A percentile compares a stretch with the other conserved stretches of the same genome.
These are phyloP conservation scores for Timandra comae DNA, from an alignment of 2,888 invertebrate species.

Conservation along the genomic window DNA sequence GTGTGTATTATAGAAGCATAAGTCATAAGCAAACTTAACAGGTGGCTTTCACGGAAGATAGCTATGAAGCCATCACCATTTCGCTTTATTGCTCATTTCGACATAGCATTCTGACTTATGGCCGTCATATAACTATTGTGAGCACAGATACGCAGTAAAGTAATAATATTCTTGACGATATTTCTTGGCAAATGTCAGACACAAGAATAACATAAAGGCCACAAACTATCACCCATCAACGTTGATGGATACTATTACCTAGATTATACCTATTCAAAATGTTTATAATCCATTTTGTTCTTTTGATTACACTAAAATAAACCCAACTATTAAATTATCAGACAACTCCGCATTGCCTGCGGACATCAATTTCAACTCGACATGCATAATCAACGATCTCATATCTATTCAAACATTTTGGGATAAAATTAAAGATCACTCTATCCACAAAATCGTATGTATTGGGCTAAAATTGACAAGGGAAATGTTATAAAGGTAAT, in stretches of 20 bases:
- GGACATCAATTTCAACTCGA: not conserved
- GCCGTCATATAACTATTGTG: constrained; percentile 25
- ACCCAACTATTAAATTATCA: not conserved
- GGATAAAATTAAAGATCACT: too few species aligned
- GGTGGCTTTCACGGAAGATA: constrained; percentile 30
- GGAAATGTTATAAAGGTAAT: not conserved
- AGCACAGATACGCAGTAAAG: constrained; percentile 22
- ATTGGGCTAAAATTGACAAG: too few species aligned
- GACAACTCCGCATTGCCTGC: not conserved
- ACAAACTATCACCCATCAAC: too few species aligned
- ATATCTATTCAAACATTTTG: too few species aligned
- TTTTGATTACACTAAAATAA: too few species aligned
- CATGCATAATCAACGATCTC: too few species aligned
- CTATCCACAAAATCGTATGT: too few species aligned
- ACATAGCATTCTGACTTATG: constrained; percentile 30
- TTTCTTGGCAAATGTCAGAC: constrained; percentile 1
- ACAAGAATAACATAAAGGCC: too few species aligned
- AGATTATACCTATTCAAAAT: not conserved
- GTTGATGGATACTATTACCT: not conserved
- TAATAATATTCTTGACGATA: constrained; percentile 6
- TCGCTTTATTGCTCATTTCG: constrained; percentile 36
- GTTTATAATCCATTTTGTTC: not conserved
- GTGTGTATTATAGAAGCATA: too few species aligned
- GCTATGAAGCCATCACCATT: constrained; percentile 29
- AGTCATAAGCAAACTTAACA: constrained; percentile 25